A percentile compares a stretch with the other conserved stretches of the same genome.
Conservation (phyloP, 1,140 invertebrate species). For the Brachionus calyciflorus region DNA sequence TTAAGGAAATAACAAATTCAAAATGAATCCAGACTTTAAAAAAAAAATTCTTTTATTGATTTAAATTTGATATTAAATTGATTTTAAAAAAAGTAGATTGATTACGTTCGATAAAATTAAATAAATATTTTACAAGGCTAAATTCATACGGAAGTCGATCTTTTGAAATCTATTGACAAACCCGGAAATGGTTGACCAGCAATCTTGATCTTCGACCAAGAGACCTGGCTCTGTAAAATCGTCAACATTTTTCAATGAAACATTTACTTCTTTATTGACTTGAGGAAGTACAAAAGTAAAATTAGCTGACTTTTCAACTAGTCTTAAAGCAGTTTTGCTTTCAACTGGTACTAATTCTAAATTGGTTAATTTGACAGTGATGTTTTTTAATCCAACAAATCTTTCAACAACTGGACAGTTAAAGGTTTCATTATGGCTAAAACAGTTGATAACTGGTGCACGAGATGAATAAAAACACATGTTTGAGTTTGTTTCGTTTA, state of each 20-base stretch:
- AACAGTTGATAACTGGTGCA: neutral
- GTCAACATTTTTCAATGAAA: neutral
- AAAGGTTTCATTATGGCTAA: neutral
- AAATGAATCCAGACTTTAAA: too few species aligned
- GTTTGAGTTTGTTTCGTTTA: neutral
- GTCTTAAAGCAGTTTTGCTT: neutral
- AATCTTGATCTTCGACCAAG: neutral
- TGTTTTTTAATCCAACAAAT: neutral
- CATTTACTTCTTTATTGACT: neutral
- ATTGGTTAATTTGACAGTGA: neutral
- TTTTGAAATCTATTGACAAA: neutral
- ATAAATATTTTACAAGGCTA: neutral
- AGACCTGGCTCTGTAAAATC: constrained; percentile 17
- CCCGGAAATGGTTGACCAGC: neutral
- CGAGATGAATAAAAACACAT: neutral
- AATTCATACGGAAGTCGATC: neutral
- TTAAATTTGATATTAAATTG: too few species aligned
- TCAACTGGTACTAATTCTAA: neutral
- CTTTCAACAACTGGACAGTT: neutral
- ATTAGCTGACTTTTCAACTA: neutral
- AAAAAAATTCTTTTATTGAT: too few species aligned
- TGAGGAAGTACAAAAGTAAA: neutral
- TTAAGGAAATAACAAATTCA: too few species aligned
- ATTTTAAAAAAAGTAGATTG: too few species aligned
- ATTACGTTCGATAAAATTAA: too few species aligned